A percentile compares a stretch with the other conserved stretches of the same genome.
Conservation (phyloP, 2,113 vertebrate genomes). For the Cavia porcellus region DNA sequence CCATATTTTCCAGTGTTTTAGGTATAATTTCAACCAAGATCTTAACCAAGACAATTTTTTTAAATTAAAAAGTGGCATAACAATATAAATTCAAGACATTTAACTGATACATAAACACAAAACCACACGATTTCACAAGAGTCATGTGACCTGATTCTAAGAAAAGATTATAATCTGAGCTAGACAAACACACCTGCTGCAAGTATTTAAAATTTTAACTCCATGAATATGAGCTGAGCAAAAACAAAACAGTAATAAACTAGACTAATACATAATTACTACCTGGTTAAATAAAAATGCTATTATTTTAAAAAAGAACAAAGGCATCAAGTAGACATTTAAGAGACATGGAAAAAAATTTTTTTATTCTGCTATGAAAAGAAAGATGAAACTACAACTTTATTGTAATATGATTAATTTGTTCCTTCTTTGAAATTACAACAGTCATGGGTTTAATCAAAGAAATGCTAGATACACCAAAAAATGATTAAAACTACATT, state of each 20-base stretch:
- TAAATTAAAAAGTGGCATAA: background rate
- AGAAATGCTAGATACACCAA: background rate
- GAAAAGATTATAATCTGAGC: conserved; percentile 70
- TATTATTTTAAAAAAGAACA: background rate
- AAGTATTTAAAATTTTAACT: background rate
- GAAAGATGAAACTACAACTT: background rate
- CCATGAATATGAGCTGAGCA: background rate
- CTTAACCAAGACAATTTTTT: background rate
- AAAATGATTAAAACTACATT: background rate
- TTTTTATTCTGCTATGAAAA: background rate
- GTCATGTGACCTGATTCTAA: conserved; percentile 52
- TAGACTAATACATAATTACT: background rate
- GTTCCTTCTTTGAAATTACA: background rate
- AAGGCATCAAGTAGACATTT: conserved; percentile 25
- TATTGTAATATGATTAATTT: background rate
- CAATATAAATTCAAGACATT: conserved; percentile 56
- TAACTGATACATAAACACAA: conserved; percentile 35
- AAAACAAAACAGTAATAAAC: background rate
- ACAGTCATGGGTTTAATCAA: background rate
- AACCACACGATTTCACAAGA: conserved; percentile 58
- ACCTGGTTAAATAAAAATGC: background rate
- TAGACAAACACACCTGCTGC: background rate
- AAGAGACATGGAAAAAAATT: background rate
- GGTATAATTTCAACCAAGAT: background rate
- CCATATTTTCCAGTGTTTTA: conserved; percentile 32